A percentile compares a stretch with the other conserved stretches of the same genome.
These are phyloP conservation scores for Lycorma delicatula DNA, from an alignment of 1,140 invertebrate species.

Conservation along the genomic window DNA sequence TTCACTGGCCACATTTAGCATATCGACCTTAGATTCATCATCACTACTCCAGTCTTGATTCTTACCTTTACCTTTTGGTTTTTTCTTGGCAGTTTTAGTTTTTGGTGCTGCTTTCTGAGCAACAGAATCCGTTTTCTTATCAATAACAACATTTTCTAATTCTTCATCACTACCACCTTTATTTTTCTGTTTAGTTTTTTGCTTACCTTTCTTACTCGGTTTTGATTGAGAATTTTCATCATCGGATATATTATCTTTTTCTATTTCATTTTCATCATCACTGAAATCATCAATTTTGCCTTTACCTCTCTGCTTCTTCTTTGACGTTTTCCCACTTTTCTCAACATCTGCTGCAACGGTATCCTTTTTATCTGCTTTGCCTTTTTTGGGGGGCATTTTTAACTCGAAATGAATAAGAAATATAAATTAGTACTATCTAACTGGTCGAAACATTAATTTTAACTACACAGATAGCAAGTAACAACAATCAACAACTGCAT, in stretches of 20 bases:
- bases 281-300: constrained; percentile 39
- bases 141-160: constrained; percentile 23
- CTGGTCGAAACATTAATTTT: too few relatives aligned
- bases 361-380: constrained; percentile 4
- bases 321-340: not conserved
- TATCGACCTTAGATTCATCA: constrained; percentile 14
- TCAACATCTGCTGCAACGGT: not conserved
- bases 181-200: constrained; percentile 34
- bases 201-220: constrained; percentile 23
- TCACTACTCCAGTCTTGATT: constrained; percentile 22
- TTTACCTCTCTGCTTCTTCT: constrained; percentile 18
- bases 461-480: too few relatives aligned
- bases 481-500: too few relatives aligned
- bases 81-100: constrained; percentile 16
- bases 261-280: constrained; percentile 40
- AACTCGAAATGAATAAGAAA: too few relatives aligned
- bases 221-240: constrained; percentile 23
- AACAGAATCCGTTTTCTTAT: constrained; percentile 11
- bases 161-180: constrained; percentile 32
- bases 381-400: too few relatives aligned
- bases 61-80: constrained; percentile 24
- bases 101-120: constrained; percentile 2
- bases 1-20: constrained; percentile 13
- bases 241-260: constrained; percentile 25
- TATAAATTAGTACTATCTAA: too few relatives aligned